Base-by-base conservation (phyloP, 2,113 vertebrate species). In the Origma solitaria region DNA sequence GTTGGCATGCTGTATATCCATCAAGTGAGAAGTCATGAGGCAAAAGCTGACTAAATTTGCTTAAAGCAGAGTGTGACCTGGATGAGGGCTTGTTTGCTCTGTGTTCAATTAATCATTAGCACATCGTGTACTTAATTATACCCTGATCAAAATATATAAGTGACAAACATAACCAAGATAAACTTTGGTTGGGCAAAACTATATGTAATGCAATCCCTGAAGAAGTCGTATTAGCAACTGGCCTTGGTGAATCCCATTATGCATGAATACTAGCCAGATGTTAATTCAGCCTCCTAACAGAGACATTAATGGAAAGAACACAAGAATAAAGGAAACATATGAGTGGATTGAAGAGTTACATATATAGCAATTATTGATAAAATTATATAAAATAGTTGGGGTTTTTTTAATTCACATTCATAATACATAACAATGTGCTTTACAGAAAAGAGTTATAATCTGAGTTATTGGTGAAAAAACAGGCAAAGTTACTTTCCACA, bases 221-320 rank as follows among this genome's bases (percentile, higher is more conserved):
- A 68, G 56, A 75, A 57, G 25, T 79, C 16, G 8, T 10, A 49
- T 45, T 54, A 80, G 20, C 70, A 83, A 68, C 22, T 30, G 22
- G 44, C 42, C 31, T 72, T 37, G 45, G 10, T 56, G 8, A 64
- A 60, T 56, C 23, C 23, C 4, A 6, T 10, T 35, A 31, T 30
- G 10, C 68, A 16, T 50, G 18, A 42, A 50, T 37, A 28, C 6
- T 21, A 49, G 16, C 16, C 31, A 57, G 28, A 5, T 0, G 0
- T 53, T 81, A 89, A 93, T 64, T 13, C 25, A 56, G 22, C 66
- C 18, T 8, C 15, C 27, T 53, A 33, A 31, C 24, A n/a, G 51
- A 66, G 28, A 49, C 17, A 31, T 23, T 27, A 44, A 50, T 20
- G 24, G 23, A 72, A 69, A 27, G 30, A 84, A 42, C 7, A 31